Conservation (phyloP, 2,797 vertebrate species). For the Podarcis lilfordi region DNA sequence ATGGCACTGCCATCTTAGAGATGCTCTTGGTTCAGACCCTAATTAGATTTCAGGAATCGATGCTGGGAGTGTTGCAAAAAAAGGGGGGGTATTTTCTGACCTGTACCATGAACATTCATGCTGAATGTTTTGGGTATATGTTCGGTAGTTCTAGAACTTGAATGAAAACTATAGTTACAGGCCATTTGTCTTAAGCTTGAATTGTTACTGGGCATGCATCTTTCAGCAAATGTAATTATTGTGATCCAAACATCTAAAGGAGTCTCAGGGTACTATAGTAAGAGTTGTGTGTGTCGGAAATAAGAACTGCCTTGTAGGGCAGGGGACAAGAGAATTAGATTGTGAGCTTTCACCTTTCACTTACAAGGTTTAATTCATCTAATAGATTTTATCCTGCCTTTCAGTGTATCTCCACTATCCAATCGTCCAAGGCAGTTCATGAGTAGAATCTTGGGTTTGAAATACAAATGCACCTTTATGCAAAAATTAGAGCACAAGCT, state of each 20-base stretch:
- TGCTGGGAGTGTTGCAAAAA: background rate
- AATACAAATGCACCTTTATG: background rate
- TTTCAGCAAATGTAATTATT: background rate
- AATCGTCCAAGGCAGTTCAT: background rate
- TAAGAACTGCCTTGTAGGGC: background rate
- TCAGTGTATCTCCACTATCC: too few relatives aligned
- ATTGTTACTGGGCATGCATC: background rate
- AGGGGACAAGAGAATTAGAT: background rate
- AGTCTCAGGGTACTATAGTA: background rate
- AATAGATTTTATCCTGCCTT: too few relatives aligned
- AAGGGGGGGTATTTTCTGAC: background rate
- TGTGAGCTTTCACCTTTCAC: background rate
- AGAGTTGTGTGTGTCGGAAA: background rate
- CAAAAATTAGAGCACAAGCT: background rate
- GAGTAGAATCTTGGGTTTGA: background rate
- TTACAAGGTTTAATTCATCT: background rate
- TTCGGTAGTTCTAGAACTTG: background rate
- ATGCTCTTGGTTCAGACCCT: constrained; percentile 5
- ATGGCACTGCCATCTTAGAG: background rate
- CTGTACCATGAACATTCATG: background rate
- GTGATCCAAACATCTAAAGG: background rate
- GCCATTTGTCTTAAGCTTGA: background rate
- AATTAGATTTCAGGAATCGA: constrained; percentile 7
- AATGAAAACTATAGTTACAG: background rate
- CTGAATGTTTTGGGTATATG: background rate